Evolutionary conservation across 2,113 vertebrate species (phyloP), one percentile per base, ranked within the genome.

Genomic region (Hiodon alosoides): DNA sequence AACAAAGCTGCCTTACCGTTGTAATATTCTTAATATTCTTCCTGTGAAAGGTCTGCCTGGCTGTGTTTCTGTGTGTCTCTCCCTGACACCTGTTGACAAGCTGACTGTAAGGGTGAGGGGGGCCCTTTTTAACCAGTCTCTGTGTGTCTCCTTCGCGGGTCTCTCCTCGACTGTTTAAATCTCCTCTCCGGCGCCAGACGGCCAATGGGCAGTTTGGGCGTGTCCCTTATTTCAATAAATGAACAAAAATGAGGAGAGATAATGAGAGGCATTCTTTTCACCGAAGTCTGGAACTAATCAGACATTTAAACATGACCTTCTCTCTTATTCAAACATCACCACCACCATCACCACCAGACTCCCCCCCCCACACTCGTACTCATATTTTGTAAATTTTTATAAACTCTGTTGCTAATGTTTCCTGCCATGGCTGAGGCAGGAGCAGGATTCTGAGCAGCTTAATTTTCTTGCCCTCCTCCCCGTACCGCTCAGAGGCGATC

Each of bases 81-180:
- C 57, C 31, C 2, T 31, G 57, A 72, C 70, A 72, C 70, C 54
- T 72, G 70, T 72, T 72, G 70, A 17, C 17, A 60, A 72, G 55
- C 17, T 55, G 5, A n/a, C 13, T 13, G 16, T 8, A 10, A 52
- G 68, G 14, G 48, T 2, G 17, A 52, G 68, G 78, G 71, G 77
- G 73, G 59, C 13, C 5, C 46, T 66, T 77, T 64, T 74, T 57
- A 73, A 68, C 74, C 73, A 73, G 74, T 74, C 81, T 57, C 81
- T 68, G 54, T 76, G 67, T 14, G 0, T 0, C 16, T 76, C 31
- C 80, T 50, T 47, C 52, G 2, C 67, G 61, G 54, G 64, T 13
- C 64, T 62, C 65, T 55, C 8, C 0, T 0, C 16, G 16, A n/a
- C 66, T 77, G 76, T 81, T 82, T 83, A 85, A 82, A 81, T 81